These are phyloP conservation scores for Silurus meridionalis DNA, from an alignment of 2,113 vertebrate genomes.

Conservation along the genomic window DNA sequence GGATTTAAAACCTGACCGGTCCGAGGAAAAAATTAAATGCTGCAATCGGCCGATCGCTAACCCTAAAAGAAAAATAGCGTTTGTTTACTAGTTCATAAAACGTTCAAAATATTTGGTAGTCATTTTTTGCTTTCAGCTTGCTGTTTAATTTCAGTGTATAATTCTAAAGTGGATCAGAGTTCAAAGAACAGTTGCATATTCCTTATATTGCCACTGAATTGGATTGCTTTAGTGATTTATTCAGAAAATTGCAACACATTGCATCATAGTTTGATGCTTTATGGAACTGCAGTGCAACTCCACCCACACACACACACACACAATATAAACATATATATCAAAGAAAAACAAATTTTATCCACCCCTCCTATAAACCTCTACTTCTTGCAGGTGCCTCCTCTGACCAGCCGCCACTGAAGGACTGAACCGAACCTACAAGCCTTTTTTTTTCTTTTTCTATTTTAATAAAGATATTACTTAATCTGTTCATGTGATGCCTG, in stretches of 20 bases:
- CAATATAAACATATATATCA: background rate
- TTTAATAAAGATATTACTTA: conserved; percentile 29
- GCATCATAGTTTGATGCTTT: background rate
- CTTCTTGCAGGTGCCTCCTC: conserved; percentile 19
- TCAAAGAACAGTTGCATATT: background rate
- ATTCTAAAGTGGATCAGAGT: background rate
- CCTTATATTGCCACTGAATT: background rate
- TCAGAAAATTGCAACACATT: background rate
- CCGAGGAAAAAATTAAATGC: background rate
- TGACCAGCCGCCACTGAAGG: conserved; percentile 6
- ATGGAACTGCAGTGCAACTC: background rate
- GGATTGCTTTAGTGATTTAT: background rate
- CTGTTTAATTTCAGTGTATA: background rate
- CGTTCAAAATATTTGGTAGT: background rate
- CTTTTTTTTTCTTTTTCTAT: conserved; percentile 20
- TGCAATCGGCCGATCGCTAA: background rate
- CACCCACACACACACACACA: background rate
- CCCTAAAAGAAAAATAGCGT: background rate
- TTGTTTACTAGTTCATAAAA: background rate
- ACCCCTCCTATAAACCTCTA: background rate
- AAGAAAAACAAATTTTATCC: background rate
- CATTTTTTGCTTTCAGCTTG: background rate
- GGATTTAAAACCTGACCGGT: background rate
- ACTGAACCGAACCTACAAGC: conserved; percentile 14
- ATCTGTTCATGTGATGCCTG: conserved; percentile 30